Percentiles rank a stretch among this genome's conserved stretches.
Conservation (phyloP, 2,797 vertebrate species). For the Anolis apletophallus region DNA sequence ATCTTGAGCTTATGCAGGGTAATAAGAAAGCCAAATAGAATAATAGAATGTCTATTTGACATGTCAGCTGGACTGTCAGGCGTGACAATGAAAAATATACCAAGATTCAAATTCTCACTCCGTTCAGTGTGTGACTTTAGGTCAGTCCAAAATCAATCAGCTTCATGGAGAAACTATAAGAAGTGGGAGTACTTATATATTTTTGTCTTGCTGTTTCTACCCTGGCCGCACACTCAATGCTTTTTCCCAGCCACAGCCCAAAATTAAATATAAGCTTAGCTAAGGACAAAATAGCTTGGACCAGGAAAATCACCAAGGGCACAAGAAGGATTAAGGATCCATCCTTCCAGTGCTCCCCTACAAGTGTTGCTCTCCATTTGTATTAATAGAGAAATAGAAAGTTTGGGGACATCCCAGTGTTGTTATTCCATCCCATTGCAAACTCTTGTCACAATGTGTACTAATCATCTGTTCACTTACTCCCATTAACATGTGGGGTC, state of each 20-base stretch:
- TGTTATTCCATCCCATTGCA: background rate
- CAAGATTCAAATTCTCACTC: background rate
- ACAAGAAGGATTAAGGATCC: background rate
- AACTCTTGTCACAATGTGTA: background rate
- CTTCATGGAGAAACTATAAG: too few relatives aligned
- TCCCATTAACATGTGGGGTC: too few relatives aligned
- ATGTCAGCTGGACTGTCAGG: background rate
- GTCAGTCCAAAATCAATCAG: background rate
- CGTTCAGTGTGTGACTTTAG: background rate
- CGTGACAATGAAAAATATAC: too few relatives aligned
- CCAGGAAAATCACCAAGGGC: background rate
- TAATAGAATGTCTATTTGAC: background rate
- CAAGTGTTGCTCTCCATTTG: background rate
- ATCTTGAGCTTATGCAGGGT: too few relatives aligned
- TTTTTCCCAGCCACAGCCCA: background rate
- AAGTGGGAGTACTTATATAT: background rate
- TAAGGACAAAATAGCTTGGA: background rate
- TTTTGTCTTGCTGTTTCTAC: background rate
- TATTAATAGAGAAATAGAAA: too few relatives aligned
- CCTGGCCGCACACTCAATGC: background rate
- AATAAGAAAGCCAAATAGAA: background rate
- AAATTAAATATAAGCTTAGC: background rate
- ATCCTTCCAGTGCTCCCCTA: background rate
- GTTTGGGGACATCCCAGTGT: background rate
- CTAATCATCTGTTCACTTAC: background rate